Evolutionary conservation across 1,140 invertebrate genomes (phyloP).

Genomic region (Helicorthomorpha holstii): DNA sequence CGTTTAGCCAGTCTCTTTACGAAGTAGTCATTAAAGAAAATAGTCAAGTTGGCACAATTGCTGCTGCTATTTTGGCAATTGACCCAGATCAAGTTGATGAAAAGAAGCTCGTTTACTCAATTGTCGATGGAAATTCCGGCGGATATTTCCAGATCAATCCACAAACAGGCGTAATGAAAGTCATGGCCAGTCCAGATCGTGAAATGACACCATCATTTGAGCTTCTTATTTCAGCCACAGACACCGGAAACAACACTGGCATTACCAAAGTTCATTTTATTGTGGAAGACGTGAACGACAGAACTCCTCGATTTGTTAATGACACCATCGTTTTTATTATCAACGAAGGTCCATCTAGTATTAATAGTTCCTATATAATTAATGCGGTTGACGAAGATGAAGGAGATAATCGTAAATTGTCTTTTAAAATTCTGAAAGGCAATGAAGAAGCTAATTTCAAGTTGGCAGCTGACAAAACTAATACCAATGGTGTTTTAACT

Average conservation of each 20-base stretch:
- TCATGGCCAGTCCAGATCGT: constrained; percentile 62
- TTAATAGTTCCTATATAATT: constrained; percentile 15
- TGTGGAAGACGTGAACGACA: constrained; percentile 81
- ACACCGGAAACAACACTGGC: constrained; percentile 55
- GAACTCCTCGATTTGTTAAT: constrained; percentile 74
- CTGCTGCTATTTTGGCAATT: constrained; percentile 40
- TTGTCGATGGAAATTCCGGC: constrained; percentile 34
- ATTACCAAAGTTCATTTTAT: constrained; percentile 68
- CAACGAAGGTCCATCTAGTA: constrained; percentile 33
- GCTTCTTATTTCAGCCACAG: constrained; percentile 56
- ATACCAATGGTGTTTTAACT: constrained; percentile 50
- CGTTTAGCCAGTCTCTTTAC: constrained; percentile 73
- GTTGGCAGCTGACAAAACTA: constrained; percentile 27
- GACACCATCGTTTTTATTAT: constrained; percentile 53
- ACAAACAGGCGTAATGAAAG: constrained; percentile 62
- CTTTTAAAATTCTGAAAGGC: constrained; percentile 55
- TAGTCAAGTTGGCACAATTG: constrained; percentile 41
- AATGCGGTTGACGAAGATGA: constrained; percentile 70
- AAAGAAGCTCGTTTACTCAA: neutral
- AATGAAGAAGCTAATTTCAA: constrained; percentile 60
- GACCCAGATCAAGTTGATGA: constrained; percentile 27
- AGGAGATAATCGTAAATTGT: constrained; percentile 38
- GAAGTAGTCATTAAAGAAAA: constrained; percentile 74
- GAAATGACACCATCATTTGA: constrained; percentile 71
- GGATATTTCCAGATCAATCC: constrained; percentile 51